phyloP scores from a whole-genome alignment of 2,113 vertebrate genomes.

The Megaceryle maxima region DNA sequence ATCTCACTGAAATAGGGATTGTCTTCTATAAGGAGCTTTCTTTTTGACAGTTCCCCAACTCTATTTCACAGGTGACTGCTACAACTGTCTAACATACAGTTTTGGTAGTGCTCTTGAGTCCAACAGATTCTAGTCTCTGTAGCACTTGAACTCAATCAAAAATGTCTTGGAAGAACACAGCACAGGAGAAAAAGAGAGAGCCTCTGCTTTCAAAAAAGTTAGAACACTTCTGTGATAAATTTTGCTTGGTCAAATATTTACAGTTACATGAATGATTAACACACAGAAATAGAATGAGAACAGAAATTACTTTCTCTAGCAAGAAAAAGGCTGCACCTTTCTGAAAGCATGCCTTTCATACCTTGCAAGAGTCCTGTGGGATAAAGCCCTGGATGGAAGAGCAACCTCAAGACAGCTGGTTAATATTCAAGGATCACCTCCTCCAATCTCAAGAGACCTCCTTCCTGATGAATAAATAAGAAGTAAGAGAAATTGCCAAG shows the following conservation, averaged over 20 bases:
- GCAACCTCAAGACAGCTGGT: background rate
- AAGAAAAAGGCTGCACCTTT: background rate
- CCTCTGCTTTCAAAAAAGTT: background rate
- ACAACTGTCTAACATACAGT: background rate
- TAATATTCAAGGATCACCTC: background rate
- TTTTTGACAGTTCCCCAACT: slow-evolving; percentile 5
- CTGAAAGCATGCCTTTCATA: background rate
- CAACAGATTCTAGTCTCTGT: background rate
- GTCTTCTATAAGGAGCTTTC: background rate
- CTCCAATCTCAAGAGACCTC: background rate
- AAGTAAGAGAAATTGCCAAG: background rate
- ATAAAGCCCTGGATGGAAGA: background rate
- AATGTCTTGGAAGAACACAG: background rate
- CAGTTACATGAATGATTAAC: background rate
- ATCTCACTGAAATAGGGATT: background rate
- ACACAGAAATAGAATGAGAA: background rate
- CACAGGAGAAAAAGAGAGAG: background rate
- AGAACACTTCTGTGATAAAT: background rate
- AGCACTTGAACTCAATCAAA: background rate
- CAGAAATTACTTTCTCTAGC: background rate
- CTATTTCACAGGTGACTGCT: background rate
- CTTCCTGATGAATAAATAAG: background rate
- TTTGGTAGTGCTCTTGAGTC: background rate
- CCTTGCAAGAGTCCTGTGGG: background rate
- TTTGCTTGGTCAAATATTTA: background rate